These are phyloP conservation scores for Xyliphius kryptos DNA, from an alignment of 2,113 vertebrate genomes.

Conservation along the genomic window DNA sequence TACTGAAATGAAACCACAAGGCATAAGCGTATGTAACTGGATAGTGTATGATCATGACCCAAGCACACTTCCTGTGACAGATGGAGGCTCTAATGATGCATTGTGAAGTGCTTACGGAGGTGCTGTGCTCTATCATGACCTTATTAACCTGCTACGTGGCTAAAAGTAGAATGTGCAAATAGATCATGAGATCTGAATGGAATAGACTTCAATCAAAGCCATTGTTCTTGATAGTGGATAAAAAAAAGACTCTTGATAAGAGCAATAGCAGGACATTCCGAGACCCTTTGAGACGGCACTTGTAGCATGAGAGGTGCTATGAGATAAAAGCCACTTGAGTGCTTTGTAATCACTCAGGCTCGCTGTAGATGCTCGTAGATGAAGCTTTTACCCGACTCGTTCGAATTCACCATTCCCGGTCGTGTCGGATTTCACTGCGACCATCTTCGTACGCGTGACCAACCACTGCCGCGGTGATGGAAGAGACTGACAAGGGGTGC, in stretches of 20 bases:
- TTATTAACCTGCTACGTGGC: too few species aligned
- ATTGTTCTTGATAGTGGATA: too few species aligned
- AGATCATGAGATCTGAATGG: conserved; percentile 24
- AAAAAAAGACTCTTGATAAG: conserved; percentile 40
- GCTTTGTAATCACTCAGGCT: conserved; percentile 59
- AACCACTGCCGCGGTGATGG: conserved; percentile 43
- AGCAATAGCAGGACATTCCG: conserved; percentile 33
- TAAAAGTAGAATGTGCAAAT: too few species aligned
- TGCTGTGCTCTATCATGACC: too few species aligned
- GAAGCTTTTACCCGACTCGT: conserved; percentile 58
- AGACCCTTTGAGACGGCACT: conserved; percentile 46
- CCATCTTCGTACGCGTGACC: conserved; percentile 30
- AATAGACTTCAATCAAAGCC: conserved; percentile 50
- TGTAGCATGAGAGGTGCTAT: conserved; percentile 32
- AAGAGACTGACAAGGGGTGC: conserved; percentile 53
- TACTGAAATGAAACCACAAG: too few species aligned
- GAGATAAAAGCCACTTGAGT: conserved; percentile 52
- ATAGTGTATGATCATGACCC: too few species aligned
- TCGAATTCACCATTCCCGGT: conserved; percentile 61
- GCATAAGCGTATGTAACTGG: too few species aligned
- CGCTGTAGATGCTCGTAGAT: conserved; percentile 56
- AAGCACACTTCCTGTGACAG: too few species aligned
- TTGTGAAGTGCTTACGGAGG: too few species aligned
- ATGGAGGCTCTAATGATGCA: too few species aligned
- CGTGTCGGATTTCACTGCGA: conserved; percentile 60